Percentiles rank a stretch among this genome's conserved stretches.
phyloP scores from a whole-genome alignment of 2,113 vertebrate species.

The Chroicocephalus ridibundus region DNA sequence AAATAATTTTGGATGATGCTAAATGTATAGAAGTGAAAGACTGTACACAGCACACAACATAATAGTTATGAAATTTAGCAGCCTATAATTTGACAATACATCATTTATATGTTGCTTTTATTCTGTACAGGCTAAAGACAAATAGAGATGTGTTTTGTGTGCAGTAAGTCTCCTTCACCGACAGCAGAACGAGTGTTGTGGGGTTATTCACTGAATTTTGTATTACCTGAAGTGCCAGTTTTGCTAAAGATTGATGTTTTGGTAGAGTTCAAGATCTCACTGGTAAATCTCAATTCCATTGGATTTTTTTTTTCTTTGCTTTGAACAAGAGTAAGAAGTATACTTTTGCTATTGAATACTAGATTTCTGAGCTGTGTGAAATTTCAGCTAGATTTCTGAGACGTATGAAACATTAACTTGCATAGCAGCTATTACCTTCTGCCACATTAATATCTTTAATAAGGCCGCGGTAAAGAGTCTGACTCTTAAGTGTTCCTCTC shows the following conservation, averaged over 20 bases:
- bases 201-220: constrained; percentile 32
- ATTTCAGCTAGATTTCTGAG: background rate
- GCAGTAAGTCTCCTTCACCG: background rate
- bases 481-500: background rate
- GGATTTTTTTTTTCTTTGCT: background rate
- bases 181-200: constrained; percentile 4
- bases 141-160: background rate
- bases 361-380: background rate
- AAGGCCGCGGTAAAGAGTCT: background rate
- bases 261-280: background rate
- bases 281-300: background rate
- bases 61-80: constrained; percentile 31
- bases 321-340: background rate
- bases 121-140: constrained; percentile 28
- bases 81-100: constrained; percentile 23
- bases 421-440: background rate
- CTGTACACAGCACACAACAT: background rate
- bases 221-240: constrained; percentile 15
- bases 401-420: background rate
- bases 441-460: background rate
- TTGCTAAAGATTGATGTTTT: constrained; percentile 13
- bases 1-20: background rate
- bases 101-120: constrained; percentile 34
- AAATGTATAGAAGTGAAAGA: background rate
- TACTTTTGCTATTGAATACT: background rate